A percentile compares a stretch with the other conserved stretches of the same genome.
phyloP scores from a whole-genome alignment of 1,140 invertebrate species.

The Apis dorsata region DNA sequence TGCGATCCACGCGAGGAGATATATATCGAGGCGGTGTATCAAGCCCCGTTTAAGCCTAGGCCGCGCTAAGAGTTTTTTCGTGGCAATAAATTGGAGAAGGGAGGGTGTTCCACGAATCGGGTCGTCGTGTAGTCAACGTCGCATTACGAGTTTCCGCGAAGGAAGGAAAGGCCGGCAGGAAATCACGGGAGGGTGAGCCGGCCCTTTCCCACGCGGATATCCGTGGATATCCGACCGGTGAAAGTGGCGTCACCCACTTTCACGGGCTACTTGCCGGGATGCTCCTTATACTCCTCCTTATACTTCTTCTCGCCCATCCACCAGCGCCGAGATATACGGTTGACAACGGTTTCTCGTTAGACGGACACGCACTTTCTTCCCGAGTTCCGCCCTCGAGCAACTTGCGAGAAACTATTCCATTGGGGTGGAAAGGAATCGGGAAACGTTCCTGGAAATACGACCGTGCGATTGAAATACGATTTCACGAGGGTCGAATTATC shows the following conservation, averaged over 20 bases:
- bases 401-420: neutral
- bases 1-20: neutral
- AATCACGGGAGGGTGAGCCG: constrained; percentile 57
- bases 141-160: constrained; percentile 57
- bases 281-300: constrained; percentile 36
- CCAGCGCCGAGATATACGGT: constrained; percentile 62
- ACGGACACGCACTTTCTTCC: constrained; percentile 68
- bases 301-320: constrained; percentile 22
- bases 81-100: constrained; percentile 45
- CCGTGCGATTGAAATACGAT: neutral
- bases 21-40: constrained; percentile 5
- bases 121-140: constrained; percentile 58
- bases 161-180: constrained; percentile 27
- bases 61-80: constrained; percentile 41
- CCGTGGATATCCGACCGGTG: constrained; percentile 50
- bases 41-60: constrained; percentile 26
- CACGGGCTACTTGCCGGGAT: constrained; percentile 46
- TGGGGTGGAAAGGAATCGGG: neutral
- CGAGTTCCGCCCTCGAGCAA: constrained; percentile 28
- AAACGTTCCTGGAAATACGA: neutral
- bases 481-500: neutral
- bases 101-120: constrained; percentile 34
- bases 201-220: constrained; percentile 69
- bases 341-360: constrained; percentile 76
- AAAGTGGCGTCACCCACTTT: constrained; percentile 65